phyloP scores from a whole-genome alignment of 2,113 vertebrate genomes.

The Okapia johnstoni region DNA sequence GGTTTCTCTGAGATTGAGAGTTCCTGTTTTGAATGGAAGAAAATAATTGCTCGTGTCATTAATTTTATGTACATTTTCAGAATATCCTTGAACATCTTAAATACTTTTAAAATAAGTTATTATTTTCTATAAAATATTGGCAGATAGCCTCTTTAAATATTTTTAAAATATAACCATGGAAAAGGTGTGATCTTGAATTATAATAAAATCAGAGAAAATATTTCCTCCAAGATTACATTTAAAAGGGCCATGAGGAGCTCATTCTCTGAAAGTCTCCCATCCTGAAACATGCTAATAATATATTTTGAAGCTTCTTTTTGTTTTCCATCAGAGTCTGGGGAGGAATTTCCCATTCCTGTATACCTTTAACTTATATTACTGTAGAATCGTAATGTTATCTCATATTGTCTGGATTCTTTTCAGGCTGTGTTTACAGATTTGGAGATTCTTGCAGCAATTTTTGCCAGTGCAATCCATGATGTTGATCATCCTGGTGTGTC shows the following conservation, averaged over 20 bases:
- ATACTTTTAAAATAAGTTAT: not conserved
- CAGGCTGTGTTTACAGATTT: conserved; percentile 99
- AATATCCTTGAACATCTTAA: not conserved
- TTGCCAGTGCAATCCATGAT: conserved; percentile 99
- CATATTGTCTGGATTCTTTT: conserved; percentile 63
- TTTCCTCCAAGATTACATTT: not conserved
- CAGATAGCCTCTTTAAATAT: not conserved
- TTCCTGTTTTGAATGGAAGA: not conserved
- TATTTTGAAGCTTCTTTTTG: not conserved
- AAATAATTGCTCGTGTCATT: not conserved
- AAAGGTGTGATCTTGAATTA: not conserved
- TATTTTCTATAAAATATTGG: not conserved
- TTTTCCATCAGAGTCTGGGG: not conserved
- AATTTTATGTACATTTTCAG: not conserved
- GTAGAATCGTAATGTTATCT: not conserved
- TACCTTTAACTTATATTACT: not conserved
- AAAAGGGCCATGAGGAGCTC: not conserved
- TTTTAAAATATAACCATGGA: not conserved
- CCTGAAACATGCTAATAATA: not conserved
- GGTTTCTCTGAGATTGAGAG: not conserved
- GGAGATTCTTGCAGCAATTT: conserved; percentile 98
- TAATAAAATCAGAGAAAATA: not conserved
- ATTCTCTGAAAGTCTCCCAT: not conserved
- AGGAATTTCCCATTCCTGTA: not conserved
- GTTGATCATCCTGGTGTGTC: conserved; percentile 99